Conservation (phyloP, 1,140 invertebrate species). For the Leptoteleia sp. region DNA sequence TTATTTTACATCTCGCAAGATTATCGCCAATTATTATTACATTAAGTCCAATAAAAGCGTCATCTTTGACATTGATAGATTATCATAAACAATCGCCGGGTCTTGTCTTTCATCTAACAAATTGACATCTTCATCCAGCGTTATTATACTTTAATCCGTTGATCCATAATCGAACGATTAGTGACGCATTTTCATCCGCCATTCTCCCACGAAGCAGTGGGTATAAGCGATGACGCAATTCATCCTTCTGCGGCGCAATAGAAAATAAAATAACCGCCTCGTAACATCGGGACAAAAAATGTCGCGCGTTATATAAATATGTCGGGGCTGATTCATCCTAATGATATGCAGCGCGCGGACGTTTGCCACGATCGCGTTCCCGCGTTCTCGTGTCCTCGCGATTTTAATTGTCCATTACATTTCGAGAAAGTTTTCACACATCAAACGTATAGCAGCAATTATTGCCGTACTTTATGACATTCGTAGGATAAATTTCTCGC, state of each 20-base stretch:
- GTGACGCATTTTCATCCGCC: constrained; percentile 4
- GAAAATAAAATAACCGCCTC: constrained; percentile 29
- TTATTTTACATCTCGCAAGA: no score
- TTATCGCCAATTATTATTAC: no score
- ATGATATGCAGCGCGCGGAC: constrained; percentile 30
- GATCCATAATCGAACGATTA: constrained; percentile 11
- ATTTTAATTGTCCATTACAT: no score
- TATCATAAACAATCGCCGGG: no score
- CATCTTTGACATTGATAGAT: no score
- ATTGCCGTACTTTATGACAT: no score
- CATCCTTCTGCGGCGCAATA: constrained; percentile 24
- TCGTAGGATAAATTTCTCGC: no score
- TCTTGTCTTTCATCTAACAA: background rate
- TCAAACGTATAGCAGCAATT: no score
- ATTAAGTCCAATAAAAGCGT: no score
- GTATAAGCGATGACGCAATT: constrained; percentile 24
- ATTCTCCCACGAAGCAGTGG: constrained; percentile 19
- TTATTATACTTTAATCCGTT: no score
- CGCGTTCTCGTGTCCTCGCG: no score
- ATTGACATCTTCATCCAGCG: constrained; percentile 7
- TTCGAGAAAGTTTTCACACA: no score
- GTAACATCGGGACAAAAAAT: constrained; percentile 29
- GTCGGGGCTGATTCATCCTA: constrained; percentile 28
- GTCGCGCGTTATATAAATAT: constrained; percentile 36
- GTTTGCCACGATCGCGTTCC: constrained; percentile 21